A percentile compares a stretch with the other conserved stretches of the same genome.
Evolutionary conservation across 2,797 vertebrate species (phyloP).

Genomic region (Paratrypauchen microcephalus): DNA sequence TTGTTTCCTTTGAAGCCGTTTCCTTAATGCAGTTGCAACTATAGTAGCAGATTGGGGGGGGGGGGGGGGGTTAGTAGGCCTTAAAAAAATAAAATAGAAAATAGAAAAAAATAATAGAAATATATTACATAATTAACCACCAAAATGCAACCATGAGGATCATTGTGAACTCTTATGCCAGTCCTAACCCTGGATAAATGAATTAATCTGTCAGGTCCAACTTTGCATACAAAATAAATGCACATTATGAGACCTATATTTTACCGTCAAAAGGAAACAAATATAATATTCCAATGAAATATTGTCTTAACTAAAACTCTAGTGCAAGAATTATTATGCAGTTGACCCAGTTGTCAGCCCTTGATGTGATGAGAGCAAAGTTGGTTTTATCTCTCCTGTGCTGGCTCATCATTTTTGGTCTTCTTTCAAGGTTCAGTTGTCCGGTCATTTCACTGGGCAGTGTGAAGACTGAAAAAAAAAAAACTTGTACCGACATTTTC

Average conservation of each 20-base stretch:
- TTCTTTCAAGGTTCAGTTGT: slow-evolving; percentile 62
- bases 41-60: background rate
- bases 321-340: background rate
- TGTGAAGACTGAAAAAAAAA: slow-evolving; percentile 39
- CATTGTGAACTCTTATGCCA: background rate
- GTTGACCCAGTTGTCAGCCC: slow-evolving; percentile 24
- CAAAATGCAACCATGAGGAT: background rate
- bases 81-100: too few relatives aligned
- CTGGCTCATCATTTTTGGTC: slow-evolving; percentile 62
- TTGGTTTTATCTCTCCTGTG: slow-evolving; percentile 54
- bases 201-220: background rate
- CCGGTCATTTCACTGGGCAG: slow-evolving; percentile 35
- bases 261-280: background rate
- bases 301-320: background rate
- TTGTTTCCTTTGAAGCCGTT: too few relatives aligned
- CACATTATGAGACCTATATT: background rate
- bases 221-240: background rate
- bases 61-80: too few relatives aligned
- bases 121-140: background rate
- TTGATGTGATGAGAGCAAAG: slow-evolving; percentile 38
- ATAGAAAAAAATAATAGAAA: too few relatives aligned
- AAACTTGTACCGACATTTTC: slow-evolving; percentile 47
- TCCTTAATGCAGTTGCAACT: background rate
- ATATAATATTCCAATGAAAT: background rate
- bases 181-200: background rate